Evolutionary conservation across 2,797 vertebrate species (phyloP), one percentile per base, ranked within the genome.

Genomic region (Labroides dimidiatus): DNA sequence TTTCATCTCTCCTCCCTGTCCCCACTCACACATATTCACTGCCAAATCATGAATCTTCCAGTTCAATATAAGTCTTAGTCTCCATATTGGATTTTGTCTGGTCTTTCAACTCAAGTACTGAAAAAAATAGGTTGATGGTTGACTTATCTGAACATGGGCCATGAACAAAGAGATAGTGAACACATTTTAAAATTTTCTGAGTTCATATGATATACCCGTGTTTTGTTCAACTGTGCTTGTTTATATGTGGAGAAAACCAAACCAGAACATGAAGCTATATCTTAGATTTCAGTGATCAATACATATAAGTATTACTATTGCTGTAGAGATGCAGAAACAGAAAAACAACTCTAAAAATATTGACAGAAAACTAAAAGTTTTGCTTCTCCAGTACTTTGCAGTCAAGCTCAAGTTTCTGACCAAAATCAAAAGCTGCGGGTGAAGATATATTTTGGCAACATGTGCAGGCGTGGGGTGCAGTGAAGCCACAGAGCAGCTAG

Each of bases 341-440:
- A 3, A 14, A 39, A 12, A 39, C 11, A 50, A 14, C n/a, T 45
- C 27, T 48, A 36, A 21, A 24, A 51, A 27, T 6, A 37, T 58
- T 13, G 27, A 11, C 16, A 42, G 2, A 44, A 33, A 58, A 20
- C 17, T 21, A 9, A 2, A 65, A 41, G 15, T 27, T 27, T 2
- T 9, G 41, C 2, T 11, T 19, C 17, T 53, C 17, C 24, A 74
- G 36, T 4, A 12, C 30, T 57, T 47, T 14, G 17, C 43, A 50
- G 15, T n/a, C 8, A 39, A 57, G 17, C 33, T 36, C 13, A 10
- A 57, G 21, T 52, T 30, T 17, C n/a, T 11, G 51, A 48, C 17
- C 10, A 19, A 67, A 64, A 60, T 51, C 21, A 39, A 43, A 17
- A 30, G 47, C 52, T 6, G 60, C 55, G 42, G 37, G 13, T 30